Evolutionary conservation across 2,888 invertebrate genomes (phyloP).

Genomic region (Drosophila tripunctata): DNA sequence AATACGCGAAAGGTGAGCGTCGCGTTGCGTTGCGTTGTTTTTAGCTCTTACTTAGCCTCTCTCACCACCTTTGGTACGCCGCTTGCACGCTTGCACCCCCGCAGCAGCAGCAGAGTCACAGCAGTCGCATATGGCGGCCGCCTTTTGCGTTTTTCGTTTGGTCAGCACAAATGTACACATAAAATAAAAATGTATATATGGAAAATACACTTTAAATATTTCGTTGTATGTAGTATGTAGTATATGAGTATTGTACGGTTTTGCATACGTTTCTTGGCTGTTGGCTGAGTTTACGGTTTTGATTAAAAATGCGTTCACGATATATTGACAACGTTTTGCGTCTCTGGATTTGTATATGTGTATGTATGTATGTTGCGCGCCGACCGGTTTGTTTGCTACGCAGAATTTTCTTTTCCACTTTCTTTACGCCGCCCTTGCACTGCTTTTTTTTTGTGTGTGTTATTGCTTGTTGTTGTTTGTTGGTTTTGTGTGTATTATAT

Average conservation of each 20-base stretch:
- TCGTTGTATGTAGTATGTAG: no score
- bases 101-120: constrained; percentile 34
- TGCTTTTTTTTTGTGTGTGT: constrained; percentile 39
- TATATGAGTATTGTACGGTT: constrained; percentile 32
- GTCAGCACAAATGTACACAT: constrained; percentile 53
- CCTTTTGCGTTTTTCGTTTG: constrained; percentile 57
- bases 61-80: constrained; percentile 57
- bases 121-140: constrained; percentile 67
- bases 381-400: constrained; percentile 77
- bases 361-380: constrained; percentile 63
- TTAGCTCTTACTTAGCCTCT: constrained; percentile 40
- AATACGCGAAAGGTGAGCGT: constrained; percentile 65
- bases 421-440: constrained; percentile 58
- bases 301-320: constrained; percentile 58
- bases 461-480: constrained; percentile 19
- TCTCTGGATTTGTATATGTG: constrained; percentile 51
- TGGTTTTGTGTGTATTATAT: not conserved
- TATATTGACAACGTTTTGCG: constrained; percentile 61
- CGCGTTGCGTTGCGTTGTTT: constrained; percentile 29
- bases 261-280: constrained; percentile 30
- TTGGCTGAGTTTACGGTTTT: constrained; percentile 33
- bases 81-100: constrained; percentile 63
- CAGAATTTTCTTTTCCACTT: constrained; percentile 70
- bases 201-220: constrained; percentile 37
- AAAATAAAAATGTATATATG: constrained; percentile 23